These are phyloP conservation scores for Notolepis coatsorum DNA, from an alignment of 2,797 vertebrate genomes.

Conservation along the genomic window DNA sequence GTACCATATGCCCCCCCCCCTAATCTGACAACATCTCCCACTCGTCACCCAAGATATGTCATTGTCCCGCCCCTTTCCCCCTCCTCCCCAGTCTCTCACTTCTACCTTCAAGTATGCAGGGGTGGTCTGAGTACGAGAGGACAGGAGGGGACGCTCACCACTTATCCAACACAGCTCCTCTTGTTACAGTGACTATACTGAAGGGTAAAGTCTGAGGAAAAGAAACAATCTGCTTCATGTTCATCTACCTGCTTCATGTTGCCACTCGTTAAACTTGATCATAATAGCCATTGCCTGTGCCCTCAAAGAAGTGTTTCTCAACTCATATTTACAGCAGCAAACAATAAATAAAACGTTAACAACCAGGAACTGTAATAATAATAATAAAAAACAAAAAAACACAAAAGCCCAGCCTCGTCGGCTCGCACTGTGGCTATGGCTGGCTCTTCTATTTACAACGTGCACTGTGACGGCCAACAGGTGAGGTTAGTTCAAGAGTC, in stretches of 20 bases:
- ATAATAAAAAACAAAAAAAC: slow-evolving; percentile 54
- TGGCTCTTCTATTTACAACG: slow-evolving; percentile 58
- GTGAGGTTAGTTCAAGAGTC: slow-evolving; percentile 74
- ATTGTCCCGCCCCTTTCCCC: no score
- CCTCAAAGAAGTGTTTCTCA: slow-evolving; percentile 4
- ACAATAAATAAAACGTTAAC: slow-evolving; percentile 34
- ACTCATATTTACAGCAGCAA: slow-evolving; percentile 59
- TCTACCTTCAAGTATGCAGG: slow-evolving; percentile 27
- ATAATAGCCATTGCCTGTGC: not conserved
- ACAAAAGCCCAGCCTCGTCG: slow-evolving; percentile 24
- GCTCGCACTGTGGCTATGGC: slow-evolving; percentile 13
- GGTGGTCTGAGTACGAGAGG: slow-evolving; percentile 12
- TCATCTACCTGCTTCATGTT: slow-evolving; percentile 13
- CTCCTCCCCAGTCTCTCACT: no score
- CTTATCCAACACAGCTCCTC: not conserved
- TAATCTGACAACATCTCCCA: no score
- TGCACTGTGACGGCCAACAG: slow-evolving; percentile 49
- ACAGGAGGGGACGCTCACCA: slow-evolving; percentile 12
- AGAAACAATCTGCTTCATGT: slow-evolving; percentile 15
- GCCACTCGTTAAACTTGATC: slow-evolving; percentile 13
- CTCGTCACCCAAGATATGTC: no score
- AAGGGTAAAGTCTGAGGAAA: slow-evolving; percentile 24
- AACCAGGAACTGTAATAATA: no score
- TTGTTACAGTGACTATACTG: slow-evolving; percentile 20
- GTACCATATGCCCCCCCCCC: no score